phyloP scores from a whole-genome alignment of 2,888 invertebrate genomes.

The Heteromurus nitidus region DNA sequence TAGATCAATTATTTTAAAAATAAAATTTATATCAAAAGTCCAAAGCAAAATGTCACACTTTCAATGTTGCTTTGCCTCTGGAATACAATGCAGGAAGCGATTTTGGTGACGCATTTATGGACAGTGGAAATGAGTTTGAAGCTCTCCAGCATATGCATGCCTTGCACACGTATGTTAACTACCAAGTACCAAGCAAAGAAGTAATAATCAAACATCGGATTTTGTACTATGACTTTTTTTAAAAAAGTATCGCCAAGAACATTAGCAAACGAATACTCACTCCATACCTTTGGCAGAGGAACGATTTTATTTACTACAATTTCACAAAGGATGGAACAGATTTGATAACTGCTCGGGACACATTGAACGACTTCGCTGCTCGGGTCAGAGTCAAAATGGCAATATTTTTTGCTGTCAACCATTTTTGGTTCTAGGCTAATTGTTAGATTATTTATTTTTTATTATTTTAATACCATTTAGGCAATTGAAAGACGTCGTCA shows the following conservation, averaged over 20 bases:
- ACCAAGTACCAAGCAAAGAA: not conserved
- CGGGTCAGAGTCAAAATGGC: not conserved
- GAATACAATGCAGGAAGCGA: constrained; percentile 21
- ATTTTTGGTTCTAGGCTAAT: not conserved
- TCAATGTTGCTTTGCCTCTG: not conserved
- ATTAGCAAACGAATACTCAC: constrained; percentile 13
- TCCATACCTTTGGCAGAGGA: constrained; percentile 1
- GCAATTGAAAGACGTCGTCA: constrained; percentile 24
- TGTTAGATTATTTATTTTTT: not conserved
- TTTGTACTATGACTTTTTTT: not conserved
- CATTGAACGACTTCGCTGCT: not conserved
- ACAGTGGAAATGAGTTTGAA: not conserved
- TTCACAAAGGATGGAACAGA: constrained; percentile 13
- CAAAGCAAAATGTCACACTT: too few species aligned
- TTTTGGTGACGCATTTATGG: constrained; percentile 25
- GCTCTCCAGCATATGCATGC: constrained; percentile 26
- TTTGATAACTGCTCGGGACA: not conserved
- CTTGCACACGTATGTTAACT: constrained; percentile 19
- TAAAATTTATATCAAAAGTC: not conserved
- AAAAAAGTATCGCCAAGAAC: constrained; percentile 26
- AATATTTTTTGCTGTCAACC: not conserved
- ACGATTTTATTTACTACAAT: constrained; percentile 30
- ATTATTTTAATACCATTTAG: not conserved
- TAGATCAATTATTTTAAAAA: not conserved
- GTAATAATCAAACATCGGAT: not conserved